Conservation (phyloP, 1,140 invertebrate genomes). For the Brachionus asplanchnoidis region DNA sequence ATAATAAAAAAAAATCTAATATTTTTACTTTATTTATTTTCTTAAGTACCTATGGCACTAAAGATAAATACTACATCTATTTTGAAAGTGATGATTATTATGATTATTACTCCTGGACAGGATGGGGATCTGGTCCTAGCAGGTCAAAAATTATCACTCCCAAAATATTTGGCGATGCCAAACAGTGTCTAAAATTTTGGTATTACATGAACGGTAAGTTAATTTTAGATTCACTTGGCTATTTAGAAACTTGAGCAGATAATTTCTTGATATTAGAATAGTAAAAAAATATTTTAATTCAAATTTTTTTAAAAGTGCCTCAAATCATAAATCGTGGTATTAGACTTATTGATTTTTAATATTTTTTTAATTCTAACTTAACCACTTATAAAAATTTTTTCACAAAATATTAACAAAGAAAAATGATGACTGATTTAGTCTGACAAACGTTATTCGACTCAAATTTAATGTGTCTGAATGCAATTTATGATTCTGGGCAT, state of each 20-base stretch:
- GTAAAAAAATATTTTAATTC: not conserved
- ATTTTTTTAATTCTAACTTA: too few relatives aligned
- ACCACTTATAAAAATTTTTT: too few relatives aligned
- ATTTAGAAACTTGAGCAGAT: too few relatives aligned
- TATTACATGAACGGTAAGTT: slow-evolving; percentile 46
- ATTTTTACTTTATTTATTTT: not conserved
- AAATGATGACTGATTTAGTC: too few relatives aligned
- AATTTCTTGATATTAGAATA: too few relatives aligned
- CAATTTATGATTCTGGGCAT: too few relatives aligned
- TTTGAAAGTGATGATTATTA: slow-evolving; percentile 12
- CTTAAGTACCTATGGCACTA: not conserved
- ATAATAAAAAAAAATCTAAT: not conserved
- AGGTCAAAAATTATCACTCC: not conserved
- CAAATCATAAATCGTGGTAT: too few relatives aligned
- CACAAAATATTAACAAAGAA: too few relatives aligned
- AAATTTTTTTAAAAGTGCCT: too few relatives aligned
- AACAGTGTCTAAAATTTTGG: slow-evolving; percentile 45
- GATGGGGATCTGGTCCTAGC: not conserved
- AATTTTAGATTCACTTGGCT: not conserved
- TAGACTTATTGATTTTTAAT: too few relatives aligned
- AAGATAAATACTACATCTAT: not conserved
- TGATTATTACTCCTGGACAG: not conserved
- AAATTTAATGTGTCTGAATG: too few relatives aligned
- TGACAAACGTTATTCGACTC: too few relatives aligned
- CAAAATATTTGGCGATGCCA: not conserved